Evolutionary conservation across 2,888 invertebrate genomes (phyloP).

Genomic region (Plutella xylostella): DNA sequence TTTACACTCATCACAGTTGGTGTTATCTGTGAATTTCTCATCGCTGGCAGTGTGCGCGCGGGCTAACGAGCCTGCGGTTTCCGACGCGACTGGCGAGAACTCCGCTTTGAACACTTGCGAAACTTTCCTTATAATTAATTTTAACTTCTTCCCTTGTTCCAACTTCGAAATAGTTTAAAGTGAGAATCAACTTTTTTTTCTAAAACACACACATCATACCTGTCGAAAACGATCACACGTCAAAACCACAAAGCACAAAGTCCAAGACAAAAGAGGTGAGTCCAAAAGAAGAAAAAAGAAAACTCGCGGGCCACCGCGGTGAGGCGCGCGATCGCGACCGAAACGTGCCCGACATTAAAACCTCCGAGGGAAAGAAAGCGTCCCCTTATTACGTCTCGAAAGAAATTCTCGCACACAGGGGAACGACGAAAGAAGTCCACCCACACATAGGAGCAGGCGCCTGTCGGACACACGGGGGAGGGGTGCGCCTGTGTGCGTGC

Average conservation of each 20-base stretch:
- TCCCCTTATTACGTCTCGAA: constrained; percentile 71
- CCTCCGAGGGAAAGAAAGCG: constrained; percentile 68
- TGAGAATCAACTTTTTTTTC: not conserved
- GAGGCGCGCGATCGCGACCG: constrained; percentile 66
- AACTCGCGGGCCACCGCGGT: constrained; percentile 55
- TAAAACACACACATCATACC: constrained; percentile 8
- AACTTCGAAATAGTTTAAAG: not conserved
- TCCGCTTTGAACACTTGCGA: constrained; percentile 25
- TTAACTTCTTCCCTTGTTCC: not conserved
- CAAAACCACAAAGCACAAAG: constrained; percentile 34
- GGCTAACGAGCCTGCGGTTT: constrained; percentile 66
- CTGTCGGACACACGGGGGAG: constrained; percentile 36
- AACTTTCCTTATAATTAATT: constrained; percentile 52
- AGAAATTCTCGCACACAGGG: constrained; percentile 66
- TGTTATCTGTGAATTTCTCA: not conserved
- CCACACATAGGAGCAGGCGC: constrained; percentile 47
- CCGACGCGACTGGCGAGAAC: constrained; percentile 33
- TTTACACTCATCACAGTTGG: not conserved
- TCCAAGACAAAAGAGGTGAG: constrained; percentile 30
- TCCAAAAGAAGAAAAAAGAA: constrained; percentile 20
- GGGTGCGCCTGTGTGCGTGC: constrained; percentile 41
- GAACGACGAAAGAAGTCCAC: constrained; percentile 58
- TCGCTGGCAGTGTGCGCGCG: constrained; percentile 48
- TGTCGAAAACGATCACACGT: constrained; percentile 7
- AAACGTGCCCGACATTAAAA: constrained; percentile 70